These are phyloP conservation scores for Kobus ellipsiprymnus DNA, from an alignment of 2,113 vertebrate genomes.

Conservation along the genomic window DNA sequence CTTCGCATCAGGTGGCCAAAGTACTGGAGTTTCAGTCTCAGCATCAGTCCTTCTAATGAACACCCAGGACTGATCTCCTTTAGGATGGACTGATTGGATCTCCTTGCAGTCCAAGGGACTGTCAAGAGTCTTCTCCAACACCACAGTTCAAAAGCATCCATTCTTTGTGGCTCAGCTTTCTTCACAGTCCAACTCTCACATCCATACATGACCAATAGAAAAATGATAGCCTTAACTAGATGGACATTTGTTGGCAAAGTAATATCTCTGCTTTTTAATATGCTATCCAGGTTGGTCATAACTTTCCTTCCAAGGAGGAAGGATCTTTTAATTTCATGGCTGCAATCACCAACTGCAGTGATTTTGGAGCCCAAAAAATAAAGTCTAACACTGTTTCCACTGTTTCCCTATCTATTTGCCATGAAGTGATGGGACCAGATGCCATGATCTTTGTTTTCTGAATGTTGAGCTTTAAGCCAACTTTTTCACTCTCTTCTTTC, in stretches of 20 bases:
- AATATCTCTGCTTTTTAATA: not conserved
- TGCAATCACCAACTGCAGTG: not conserved
- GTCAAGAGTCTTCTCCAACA: not conserved
- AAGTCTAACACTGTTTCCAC: not conserved
- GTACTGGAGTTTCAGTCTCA: too few species aligned
- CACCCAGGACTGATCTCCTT: not conserved
- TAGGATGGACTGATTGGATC: not conserved
- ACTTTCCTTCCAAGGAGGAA: not conserved
- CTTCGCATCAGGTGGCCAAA: too few species aligned
- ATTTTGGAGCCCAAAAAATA: not conserved
- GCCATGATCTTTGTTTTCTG: not conserved
- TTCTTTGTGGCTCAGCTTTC: accelerated
- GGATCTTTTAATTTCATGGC: not conserved
- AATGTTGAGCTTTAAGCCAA: not conserved
- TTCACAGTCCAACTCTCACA: not conserved
- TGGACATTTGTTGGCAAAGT: accelerated
- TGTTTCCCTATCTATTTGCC: not conserved
- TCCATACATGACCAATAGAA: not conserved
- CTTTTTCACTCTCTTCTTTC: not conserved
- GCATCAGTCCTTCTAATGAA: too few species aligned
- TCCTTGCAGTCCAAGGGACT: not conserved
- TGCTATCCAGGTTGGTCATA: not conserved
- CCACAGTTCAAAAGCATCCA: not conserved
- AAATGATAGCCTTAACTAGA: not conserved
- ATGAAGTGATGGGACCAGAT: not conserved